phyloP scores from a whole-genome alignment of 2,113 vertebrate genomes.

The Pungitius pungitius region DNA sequence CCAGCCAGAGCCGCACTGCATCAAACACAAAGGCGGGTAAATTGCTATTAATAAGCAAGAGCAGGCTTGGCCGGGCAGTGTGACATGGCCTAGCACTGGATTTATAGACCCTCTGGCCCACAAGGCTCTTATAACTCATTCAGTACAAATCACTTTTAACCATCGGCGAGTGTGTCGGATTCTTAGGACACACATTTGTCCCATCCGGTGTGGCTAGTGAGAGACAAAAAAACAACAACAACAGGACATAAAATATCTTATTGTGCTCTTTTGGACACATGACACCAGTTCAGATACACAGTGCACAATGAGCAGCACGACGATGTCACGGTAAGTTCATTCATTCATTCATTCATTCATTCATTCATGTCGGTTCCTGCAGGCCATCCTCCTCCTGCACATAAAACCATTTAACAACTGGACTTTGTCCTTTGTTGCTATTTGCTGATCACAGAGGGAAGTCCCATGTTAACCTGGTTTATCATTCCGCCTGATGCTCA shows the following conservation, averaged over 20 bases:
- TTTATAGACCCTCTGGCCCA: conserved; percentile 50
- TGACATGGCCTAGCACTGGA: conserved; percentile 43
- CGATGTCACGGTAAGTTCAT: neutral
- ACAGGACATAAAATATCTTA: conserved; percentile 43
- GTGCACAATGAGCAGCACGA: conserved; percentile 3
- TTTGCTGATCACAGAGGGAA: neutral
- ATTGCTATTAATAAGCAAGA: conserved; percentile 68
- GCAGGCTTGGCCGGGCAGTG: conserved; percentile 31
- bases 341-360: too few relatives aligned
- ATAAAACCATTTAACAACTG: conserved; percentile 22
- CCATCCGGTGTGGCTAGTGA: conserved; percentile 13
- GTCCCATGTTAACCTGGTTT: conserved; percentile 17
- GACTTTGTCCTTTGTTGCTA: conserved; percentile 31
- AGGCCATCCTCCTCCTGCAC: neutral
- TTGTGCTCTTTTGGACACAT: neutral
- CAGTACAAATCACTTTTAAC: conserved; percentile 58
- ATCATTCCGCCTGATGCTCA: neutral
- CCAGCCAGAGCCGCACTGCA: conserved; percentile 76
- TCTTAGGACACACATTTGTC: conserved; percentile 55
- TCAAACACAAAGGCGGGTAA: conserved; percentile 72
- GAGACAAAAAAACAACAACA: conserved; percentile 24
- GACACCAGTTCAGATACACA: conserved; percentile 11
- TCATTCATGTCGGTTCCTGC: conserved; percentile 6
- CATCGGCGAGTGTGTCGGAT: conserved; percentile 58
- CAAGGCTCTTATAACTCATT: conserved; percentile 54